Percentiles rank a stretch among this genome's conserved stretches.
Evolutionary conservation across 2,888 invertebrate species (phyloP).

Genomic region (Andrena haemorrhoa): DNA sequence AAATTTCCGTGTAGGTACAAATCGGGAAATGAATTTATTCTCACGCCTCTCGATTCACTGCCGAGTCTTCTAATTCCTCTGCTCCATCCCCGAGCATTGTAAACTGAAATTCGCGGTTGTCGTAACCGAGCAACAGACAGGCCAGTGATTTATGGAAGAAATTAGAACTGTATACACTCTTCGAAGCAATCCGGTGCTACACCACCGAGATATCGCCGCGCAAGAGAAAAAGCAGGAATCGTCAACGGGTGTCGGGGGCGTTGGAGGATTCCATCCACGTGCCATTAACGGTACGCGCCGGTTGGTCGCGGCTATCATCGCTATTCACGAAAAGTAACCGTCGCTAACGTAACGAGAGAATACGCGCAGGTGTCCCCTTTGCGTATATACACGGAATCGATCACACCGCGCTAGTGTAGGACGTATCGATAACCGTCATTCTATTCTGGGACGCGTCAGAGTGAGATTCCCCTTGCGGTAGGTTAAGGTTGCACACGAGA

Average conservation of each 20-base stretch:
- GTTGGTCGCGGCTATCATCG: background rate
- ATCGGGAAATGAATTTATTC: background rate
- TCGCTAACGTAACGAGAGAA: background rate
- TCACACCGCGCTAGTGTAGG: slow-evolving; percentile 11
- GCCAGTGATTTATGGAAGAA: slow-evolving; percentile 7
- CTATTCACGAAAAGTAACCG: slow-evolving; percentile 28
- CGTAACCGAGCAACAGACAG: background rate
- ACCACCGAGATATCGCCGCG: background rate
- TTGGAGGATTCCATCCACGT: slow-evolving; percentile 47
- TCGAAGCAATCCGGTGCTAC: background rate
- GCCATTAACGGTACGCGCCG: slow-evolving; percentile 38
- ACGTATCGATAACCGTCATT: slow-evolving; percentile 40
- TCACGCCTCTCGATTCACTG: background rate
- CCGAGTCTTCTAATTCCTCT: background rate
- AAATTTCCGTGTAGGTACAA: too few relatives aligned
- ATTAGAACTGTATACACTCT: background rate
- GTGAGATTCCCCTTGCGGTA: slow-evolving; percentile 61
- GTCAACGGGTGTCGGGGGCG: slow-evolving; percentile 16
- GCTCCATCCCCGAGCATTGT: background rate
- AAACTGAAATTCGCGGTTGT: background rate
- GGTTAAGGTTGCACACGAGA: slow-evolving; percentile 66
- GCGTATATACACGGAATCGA: background rate
- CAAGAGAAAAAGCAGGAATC: background rate
- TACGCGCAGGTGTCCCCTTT: background rate
- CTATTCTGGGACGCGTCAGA: slow-evolving; percentile 39